Percentiles rank a stretch among this genome's conserved stretches.
phyloP scores from a whole-genome alignment of 2,113 vertebrate species.

The Psammodynastes pulverulentus region DNA sequence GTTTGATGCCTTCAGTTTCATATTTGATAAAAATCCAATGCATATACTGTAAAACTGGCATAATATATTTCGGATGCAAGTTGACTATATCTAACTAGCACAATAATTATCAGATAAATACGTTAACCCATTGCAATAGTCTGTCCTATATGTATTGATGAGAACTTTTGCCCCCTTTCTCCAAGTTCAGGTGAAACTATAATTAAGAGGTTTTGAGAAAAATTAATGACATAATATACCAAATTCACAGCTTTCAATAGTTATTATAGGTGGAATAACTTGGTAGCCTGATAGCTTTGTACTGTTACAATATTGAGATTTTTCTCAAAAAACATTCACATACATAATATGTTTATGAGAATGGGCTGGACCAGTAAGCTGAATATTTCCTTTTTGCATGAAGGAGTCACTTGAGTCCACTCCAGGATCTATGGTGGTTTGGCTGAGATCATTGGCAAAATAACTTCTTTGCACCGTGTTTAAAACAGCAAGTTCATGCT shows the following conservation, averaged over 20 bases:
- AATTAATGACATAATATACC: background rate
- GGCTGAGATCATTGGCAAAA: background rate
- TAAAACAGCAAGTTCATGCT: background rate
- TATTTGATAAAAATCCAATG: background rate
- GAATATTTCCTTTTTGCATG: background rate
- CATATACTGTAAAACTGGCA: background rate
- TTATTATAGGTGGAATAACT: background rate
- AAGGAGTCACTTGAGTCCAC: background rate
- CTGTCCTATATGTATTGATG: background rate
- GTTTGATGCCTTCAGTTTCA: background rate
- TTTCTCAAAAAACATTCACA: background rate
- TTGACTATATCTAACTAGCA: background rate
- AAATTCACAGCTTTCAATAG: background rate
- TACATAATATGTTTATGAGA: background rate
- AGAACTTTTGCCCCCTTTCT: background rate
- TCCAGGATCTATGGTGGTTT: background rate
- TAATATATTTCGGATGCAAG: background rate
- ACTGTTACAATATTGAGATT: background rate
- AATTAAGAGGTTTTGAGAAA: background rate
- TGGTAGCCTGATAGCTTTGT: background rate
- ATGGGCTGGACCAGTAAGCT: background rate
- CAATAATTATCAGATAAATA: background rate
- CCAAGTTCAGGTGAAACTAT: background rate
- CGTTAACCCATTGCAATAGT: background rate
- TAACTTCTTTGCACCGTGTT: background rate